Conservation (phyloP, 2,888 invertebrate species). For the Stenichneumon culpator region DNA sequence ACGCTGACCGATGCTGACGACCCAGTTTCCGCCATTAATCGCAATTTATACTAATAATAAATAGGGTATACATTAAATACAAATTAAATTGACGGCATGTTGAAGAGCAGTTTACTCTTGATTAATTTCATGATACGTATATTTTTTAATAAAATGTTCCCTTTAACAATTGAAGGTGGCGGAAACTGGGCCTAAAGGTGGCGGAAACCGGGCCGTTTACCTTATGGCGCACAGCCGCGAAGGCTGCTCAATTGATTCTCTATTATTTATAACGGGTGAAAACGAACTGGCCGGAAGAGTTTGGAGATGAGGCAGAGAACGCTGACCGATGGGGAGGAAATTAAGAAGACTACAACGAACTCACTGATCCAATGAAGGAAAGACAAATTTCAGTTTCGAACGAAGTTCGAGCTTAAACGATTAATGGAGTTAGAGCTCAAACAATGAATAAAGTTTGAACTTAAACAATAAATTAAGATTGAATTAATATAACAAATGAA, state of each 20-base stretch:
- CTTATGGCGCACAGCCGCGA: neutral
- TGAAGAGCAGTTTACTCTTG: too few species aligned
- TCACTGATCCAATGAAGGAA: too few species aligned
- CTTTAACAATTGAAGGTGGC: too few species aligned
- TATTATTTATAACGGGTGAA: constrained; percentile 15
- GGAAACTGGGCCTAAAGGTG: too few species aligned
- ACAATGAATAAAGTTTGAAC: neutral
- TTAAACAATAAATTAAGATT: neutral
- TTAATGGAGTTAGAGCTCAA: neutral
- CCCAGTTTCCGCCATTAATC: too few species aligned
- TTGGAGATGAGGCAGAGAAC: neutral
- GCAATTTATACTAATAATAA: too few species aligned
- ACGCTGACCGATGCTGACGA: neutral
- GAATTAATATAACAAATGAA: neutral
- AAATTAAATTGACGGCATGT: too few species aligned
- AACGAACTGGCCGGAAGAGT: neutral
- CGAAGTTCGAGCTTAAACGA: neutral
- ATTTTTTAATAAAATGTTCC: too few species aligned
- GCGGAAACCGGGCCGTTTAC: too few species aligned
- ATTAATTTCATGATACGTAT: too few species aligned
- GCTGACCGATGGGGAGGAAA: neutral
- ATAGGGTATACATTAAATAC: too few species aligned
- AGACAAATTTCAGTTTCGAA: too few species aligned
- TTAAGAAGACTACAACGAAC: neutral
- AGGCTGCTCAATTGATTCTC: constrained; percentile 24